Base-by-base conservation (phyloP, 1,140 invertebrate species). In the Drosophila nikananu region DNA sequence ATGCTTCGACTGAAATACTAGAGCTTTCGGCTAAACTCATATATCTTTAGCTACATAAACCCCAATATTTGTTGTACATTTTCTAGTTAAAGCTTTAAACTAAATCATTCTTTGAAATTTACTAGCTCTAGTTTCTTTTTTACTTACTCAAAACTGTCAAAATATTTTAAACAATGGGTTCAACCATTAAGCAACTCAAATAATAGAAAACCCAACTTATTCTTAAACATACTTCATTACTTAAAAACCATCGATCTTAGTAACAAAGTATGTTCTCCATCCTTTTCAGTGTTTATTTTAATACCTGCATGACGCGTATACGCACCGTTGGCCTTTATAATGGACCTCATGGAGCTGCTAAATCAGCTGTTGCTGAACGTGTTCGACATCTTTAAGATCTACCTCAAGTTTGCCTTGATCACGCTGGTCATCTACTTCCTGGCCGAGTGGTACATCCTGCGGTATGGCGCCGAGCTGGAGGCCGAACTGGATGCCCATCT, bases 391-490 rank as follows among this genome's bases (percentile, higher is more conserved):
- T 82, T 92, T 13, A 92, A 82, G 57, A 84, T 92, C 46, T 92
- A 92, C 54, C 12, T 92, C 3, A 92, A 92, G 61, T 91, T 91
- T 12, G 84, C 80, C 8, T 25, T 91, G 30, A 72, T 92, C 27
- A 90, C 91, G 13, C 58, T 92, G 42, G 63, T 77, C 32, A 48
- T 92, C 19, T 92, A 92, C 59, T 81, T 92, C 21, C 44, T 80
- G 12, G 82, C 91, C 59, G 91, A 92, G 61, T 92, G 91, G 87
- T 92, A 92, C 15, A 86, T 92, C 46, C 25, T 91, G 19, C 76
- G 68, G 2, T 92, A 86, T 58, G 82, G 76, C 12, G 75, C 48
- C 12, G 91, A 92, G 8, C 42, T 92, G 70, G 87, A 92, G 48
- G 79, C 70, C 30, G 79, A 90, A 55, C 78, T 89, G 55, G 84